Conservation (phyloP, 2,113 vertebrate genomes). For the Cynopterus brachyotis region DNA sequence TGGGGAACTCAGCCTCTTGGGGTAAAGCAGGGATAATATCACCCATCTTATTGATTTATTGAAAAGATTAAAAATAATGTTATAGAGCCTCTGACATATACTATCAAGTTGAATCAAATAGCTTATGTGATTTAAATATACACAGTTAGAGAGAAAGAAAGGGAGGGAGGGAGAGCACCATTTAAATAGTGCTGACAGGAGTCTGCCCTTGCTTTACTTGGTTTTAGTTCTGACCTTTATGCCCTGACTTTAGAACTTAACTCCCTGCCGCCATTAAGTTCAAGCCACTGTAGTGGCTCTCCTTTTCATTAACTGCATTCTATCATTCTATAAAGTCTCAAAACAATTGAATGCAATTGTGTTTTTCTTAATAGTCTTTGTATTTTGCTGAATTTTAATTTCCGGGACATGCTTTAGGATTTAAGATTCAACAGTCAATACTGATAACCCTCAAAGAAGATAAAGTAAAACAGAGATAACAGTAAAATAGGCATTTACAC, state of each 20-base stretch:
- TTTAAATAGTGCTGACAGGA: background rate
- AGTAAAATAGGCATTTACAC: constrained; percentile 2
- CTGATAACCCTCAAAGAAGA: background rate
- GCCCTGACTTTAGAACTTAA: background rate
- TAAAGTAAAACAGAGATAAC: background rate
- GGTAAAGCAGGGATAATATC: background rate
- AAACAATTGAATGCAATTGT: background rate
- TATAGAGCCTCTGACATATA: background rate
- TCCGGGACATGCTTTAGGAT: background rate
- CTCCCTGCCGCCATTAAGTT: background rate
- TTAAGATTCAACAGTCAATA: constrained; percentile 39
- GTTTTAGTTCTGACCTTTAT: background rate
- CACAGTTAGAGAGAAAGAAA: background rate
- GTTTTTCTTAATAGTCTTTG: background rate
- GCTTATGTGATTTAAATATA: background rate
- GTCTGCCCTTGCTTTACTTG: background rate
- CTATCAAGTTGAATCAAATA: background rate
- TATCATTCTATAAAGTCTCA: background rate
- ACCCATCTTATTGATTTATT: background rate
- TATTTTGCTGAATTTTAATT: constrained; percentile 48
- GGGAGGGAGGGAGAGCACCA: background rate
- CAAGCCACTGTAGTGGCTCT: background rate
- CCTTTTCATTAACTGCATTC: background rate
- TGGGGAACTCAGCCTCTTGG: background rate
- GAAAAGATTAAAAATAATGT: constrained; percentile 27